Base-by-base conservation (phyloP, 2,888 invertebrate species). In the Notodonta dromedarius region DNA sequence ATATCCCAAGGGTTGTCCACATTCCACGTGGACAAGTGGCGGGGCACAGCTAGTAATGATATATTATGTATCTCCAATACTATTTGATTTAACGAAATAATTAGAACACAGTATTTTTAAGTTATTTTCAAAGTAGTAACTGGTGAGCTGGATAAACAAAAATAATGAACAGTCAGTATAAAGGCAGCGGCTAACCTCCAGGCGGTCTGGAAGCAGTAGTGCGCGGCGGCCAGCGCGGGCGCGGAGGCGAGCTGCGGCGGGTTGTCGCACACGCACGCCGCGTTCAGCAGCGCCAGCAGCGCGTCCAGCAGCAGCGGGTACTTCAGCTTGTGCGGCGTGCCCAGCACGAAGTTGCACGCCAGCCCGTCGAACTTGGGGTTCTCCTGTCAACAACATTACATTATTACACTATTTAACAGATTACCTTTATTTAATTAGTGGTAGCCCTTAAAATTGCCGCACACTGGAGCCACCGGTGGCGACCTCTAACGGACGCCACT, bases 311-410 rank as follows among this genome's bases (percentile, higher is more conserved):
- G 90, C 53, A 97, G 86, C 0, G 97, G 96, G 91, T 99, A 99
- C 78, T 98, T 97, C 58, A 98, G 92, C 88, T 97, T 97, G 83
- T 99, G 98, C 0, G 98, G 97, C 2, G 98, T 98, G 58, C 98
- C 98, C 66, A 99, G 94, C 63, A 99, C 96, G 83, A 99, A 99
- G 92, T 98, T 99, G 90, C 98, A 98, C 2, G 98, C 98, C 60
- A 98, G 87, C 4, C 97, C 97, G 90, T 99, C 99, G 62, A 99
- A 94, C 87, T 98, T 98, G 0, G 98, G 98, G 54, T 97, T 96
- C 78, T 98, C 98, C 88, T 96, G 94, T 12, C 46, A 13, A 46
- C n/a, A 46, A 46, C 46, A 46, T 46, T 46, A 16, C 63, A 11
- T 24, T 7, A 14, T 50, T 50, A 50, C 4, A 14, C 13, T 24